Percentiles rank a stretch among this genome's conserved stretches.
These are phyloP conservation scores for Psophia crepitans DNA, from an alignment of 2,113 vertebrate genomes.

Conservation along the genomic window DNA sequence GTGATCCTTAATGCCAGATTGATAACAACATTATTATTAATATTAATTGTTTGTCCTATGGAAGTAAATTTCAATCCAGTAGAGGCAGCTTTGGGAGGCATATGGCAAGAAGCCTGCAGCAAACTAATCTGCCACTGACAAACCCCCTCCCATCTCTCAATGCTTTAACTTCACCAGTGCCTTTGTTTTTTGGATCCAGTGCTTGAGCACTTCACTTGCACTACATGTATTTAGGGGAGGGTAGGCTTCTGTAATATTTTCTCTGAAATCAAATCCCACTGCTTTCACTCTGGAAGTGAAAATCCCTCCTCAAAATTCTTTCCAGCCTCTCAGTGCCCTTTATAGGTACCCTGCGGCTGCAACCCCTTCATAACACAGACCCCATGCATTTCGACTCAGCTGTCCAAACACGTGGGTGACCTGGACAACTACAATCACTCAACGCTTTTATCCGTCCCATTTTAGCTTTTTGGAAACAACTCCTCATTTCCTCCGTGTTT, in stretches of 20 bases:
- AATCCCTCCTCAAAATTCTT: slow-evolving; percentile 39
- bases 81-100: background rate
- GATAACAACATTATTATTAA: slow-evolving; percentile 3
- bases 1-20: background rate
- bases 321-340: slow-evolving; percentile 4
- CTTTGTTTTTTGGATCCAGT: background rate
- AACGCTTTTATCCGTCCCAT: background rate
- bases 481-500: background rate
- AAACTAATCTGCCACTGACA: background rate
- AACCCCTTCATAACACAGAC: background rate
- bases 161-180: background rate
- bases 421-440: background rate
- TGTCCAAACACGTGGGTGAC: slow-evolving; percentile 7
- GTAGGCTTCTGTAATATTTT: background rate
- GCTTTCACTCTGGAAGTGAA: slow-evolving; percentile 39
- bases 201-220: background rate
- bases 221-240: background rate
- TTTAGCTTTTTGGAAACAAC: background rate
- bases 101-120: background rate
- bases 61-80: background rate
- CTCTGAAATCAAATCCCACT: slow-evolving; percentile 5
- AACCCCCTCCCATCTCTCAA: background rate
- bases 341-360: background rate
- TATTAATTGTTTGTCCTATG: background rate
- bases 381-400: background rate